Base-by-base conservation (phyloP, 2,797 vertebrate species). In the Schizopygopsis malacanthus region DNA sequence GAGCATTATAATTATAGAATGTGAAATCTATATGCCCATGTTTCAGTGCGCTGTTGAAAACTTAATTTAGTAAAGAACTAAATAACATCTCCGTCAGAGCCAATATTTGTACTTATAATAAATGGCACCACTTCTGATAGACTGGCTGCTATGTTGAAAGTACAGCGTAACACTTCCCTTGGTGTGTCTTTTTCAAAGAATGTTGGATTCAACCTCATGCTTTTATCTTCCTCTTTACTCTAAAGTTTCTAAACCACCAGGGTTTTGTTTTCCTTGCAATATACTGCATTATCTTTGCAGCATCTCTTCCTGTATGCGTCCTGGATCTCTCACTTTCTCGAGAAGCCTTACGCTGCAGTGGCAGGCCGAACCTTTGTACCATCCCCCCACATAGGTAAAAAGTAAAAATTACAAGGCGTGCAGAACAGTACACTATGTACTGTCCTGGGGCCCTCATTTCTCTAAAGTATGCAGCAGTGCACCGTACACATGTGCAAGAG, bases 251-350 rank as follows among this genome's bases (percentile, higher is more conserved):
- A 33, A 65, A 45, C 41, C 78, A 65, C 16, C 61, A 80, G 16
- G 41, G 15, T 67, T 85, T 61, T 12, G 79, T 39, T 67, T 65
- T 15, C 9, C 9, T 4, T 45, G 9, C 13, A 43, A 28, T 69
- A 11, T 41, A 25, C 33, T 78, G 16, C 52, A 39, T 39, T 78
- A 25, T 59, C 63, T 67, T 67, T 67, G 76, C 76, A 78, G 33
- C 33, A 33, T 78, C 78, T 45, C 47, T 69, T 81, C 56, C 25
- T 82, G 79, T 45, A 13, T 77, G n/a, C 1, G 2, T 73, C 75
- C 84, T 50, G 59, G 75, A 92, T 90, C 89, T 83, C 87, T 87
- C 90, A 91, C 89, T 43, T 22, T 28, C 47, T 79, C 82, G 65
- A 73, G 88, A 92, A 90, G 71, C 56, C 33, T 82, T 88, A 54